Percentiles rank a stretch among this genome's conserved stretches.
phyloP scores from a whole-genome alignment of 2,797 vertebrate genomes.

The Helostoma temminkii region DNA sequence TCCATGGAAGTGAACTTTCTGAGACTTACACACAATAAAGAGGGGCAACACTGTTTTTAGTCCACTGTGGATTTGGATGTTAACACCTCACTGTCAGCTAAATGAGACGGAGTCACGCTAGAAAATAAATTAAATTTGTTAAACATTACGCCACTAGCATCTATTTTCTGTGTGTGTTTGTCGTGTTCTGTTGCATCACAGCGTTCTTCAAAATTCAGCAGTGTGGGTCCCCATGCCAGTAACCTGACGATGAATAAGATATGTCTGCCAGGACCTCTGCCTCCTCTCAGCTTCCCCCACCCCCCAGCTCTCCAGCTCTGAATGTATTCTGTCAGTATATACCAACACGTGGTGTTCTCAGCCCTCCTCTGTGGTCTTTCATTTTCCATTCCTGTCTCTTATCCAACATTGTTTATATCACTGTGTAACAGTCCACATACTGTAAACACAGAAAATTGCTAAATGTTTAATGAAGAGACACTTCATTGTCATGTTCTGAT shows the following conservation, averaged over 20 bases:
- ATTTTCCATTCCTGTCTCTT: neutral
- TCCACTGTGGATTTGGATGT: neutral
- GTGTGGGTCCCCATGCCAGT: slow-evolving; percentile 19
- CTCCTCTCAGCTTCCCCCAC: neutral
- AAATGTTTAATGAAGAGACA: neutral
- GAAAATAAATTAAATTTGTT: neutral
- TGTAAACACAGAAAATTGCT: neutral
- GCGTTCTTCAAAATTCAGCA: slow-evolving; percentile 62
- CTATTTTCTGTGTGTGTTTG: neutral
- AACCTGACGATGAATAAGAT: slow-evolving; percentile 68
- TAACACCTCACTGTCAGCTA: slow-evolving; percentile 5
- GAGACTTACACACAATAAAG: neutral
- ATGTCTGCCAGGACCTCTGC: slow-evolving; percentile 37
- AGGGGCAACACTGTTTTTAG: neutral
- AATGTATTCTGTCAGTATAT: slow-evolving; percentile 22
- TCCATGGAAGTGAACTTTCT: slow-evolving; percentile 12
- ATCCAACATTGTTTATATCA: neutral
- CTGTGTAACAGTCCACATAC: neutral
- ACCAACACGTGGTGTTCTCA: neutral
- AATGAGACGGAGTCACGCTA: neutral
- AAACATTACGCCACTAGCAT: too few species aligned
- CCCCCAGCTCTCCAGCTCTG: neutral
- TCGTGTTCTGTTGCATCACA: slow-evolving; percentile 18
- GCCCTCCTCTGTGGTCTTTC: neutral
- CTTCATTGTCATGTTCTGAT: neutral